Evolutionary conservation across 2,888 invertebrate genomes (phyloP), one percentile per base, ranked within the genome.

Genomic region (Mythimna pallens): DNA sequence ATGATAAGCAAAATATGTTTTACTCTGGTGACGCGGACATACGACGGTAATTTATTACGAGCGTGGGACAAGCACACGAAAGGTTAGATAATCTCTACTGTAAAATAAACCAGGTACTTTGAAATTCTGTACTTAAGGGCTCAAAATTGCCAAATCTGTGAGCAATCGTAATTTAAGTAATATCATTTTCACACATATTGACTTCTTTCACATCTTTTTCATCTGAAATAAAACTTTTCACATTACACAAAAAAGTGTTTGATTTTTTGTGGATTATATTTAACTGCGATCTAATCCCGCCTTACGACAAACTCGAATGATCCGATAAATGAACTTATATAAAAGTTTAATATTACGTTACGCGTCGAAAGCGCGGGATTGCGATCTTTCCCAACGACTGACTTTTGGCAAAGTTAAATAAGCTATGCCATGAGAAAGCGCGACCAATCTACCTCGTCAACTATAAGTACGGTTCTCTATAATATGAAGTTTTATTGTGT

Each of bases 371-470:
- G 79, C 78, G 76, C 83, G 80, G 83, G 88, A 89, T 90, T 88
- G 84, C 88, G 83, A 90, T 91, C 86, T 89, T 87, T 87, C 86
- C 86, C 75, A 71, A 79, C 81, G 78, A 76, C 84, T 82, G 89
- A 90, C 82, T 92, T 90, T 87, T 66, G 82, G 78, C 75, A 72
- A 92, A 93, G 89, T 93, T 92, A 88, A 92, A 93, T 92, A 92
- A 88, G 89, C 88, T 89, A 88, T 80, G 82, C 76, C 68, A 70
- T 82, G 68, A 84, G 86, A 84, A 89, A 89, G 89, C 83, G 89
- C 86, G 69, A 73, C 84, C 88, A 87, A 90, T 90, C 83, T 89
- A 82, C 85, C 75, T 80, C 80, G 76, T 80, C 81, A 79, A 83
- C 54, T 64, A 70, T 72, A 75, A 69, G 65, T 78, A 76, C 72